phyloP scores from a whole-genome alignment of 1,140 invertebrate species.

The Adoxophyes honmai region DNA sequence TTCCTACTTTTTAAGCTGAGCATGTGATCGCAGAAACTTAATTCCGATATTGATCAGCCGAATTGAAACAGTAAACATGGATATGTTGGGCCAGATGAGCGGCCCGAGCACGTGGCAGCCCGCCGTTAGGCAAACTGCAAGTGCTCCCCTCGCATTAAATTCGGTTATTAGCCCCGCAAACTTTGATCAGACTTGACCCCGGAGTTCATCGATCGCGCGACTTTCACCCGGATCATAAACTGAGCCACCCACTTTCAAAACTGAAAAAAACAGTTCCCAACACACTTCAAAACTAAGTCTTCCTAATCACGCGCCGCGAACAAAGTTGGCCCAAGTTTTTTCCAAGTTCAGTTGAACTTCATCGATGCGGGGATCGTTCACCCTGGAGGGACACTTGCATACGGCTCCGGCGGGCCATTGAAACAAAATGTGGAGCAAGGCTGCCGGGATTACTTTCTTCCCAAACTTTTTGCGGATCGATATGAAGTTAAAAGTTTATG shows the following conservation, averaged over 20 bases:
- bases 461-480: constrained; percentile 69
- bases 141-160: constrained; percentile 64
- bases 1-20: not conserved
- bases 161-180: constrained; percentile 70
- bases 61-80: not conserved
- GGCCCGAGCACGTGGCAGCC: not conserved
- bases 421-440: constrained; percentile 74
- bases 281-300: constrained; percentile 75
- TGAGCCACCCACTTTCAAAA: constrained; percentile 76
- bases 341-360: constrained; percentile 70
- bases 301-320: constrained; percentile 75
- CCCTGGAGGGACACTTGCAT: constrained; percentile 73
- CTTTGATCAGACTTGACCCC: constrained; percentile 72
- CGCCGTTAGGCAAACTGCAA: constrained; percentile 39
- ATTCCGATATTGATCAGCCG: not conserved
- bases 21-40: not conserved
- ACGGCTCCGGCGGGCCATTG: constrained; percentile 56
- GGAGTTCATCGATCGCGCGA: constrained; percentile 73
- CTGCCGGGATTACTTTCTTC: constrained; percentile 68
- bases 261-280: constrained; percentile 69
- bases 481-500: constrained; percentile 69
- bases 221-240: constrained; percentile 75
- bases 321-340: constrained; percentile 69
- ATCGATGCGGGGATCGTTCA: constrained; percentile 71
- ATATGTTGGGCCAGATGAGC: not conserved